Base-by-base conservation (phyloP, 2,888 invertebrate species). In the Coleophora deauratella region DNA sequence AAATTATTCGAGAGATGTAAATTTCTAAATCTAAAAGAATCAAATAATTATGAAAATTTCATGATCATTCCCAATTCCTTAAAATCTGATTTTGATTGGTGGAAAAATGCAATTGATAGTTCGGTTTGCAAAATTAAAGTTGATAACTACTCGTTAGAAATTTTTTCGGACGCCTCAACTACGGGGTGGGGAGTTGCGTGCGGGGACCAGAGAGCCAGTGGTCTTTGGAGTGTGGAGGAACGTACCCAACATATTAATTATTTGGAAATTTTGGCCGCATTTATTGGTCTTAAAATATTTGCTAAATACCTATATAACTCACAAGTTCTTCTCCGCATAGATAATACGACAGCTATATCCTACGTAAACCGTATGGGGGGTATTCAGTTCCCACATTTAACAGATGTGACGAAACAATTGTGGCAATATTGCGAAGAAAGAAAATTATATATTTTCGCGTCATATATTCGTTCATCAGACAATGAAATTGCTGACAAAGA, bases 1-100 rank as follows among this genome's bases (percentile, higher is more conserved):
- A 63, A 62, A 43, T 9, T 43, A 1, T 15, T 59, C 8, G 58
- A 59, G 43, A 32, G 49, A 1, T 21, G 40, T n/a, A 53, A 52
- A 45, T 51, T 38, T 30, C 35, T 57, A 8, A 52, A 45, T 36
- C 27, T 40, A 33, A 33, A 21, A 10, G 30, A 34, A 8, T 12
- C 46, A 10, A 35, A 45, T 21, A 45, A 54, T n/a, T 49, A 39
- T 33, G 40, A 49, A n/a, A 38, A n/a, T 11, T 27, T 15, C 10
- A 45, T 45, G 43, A 37, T 3, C 40, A 2, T 37, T 3, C 32
- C 27, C 9, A 11, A 13, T 7, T 37, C 30, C 9, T 1, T 40
- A 3, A 27, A 36, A 3, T 30, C 38, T 32, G 47, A 47, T 35
- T 11, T 44, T 3, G 3, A 34, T 27, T 47, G 44, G 47, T 47